Evolutionary conservation across 2,113 vertebrate genomes (phyloP).

Genomic region (Orcinus orca): DNA sequence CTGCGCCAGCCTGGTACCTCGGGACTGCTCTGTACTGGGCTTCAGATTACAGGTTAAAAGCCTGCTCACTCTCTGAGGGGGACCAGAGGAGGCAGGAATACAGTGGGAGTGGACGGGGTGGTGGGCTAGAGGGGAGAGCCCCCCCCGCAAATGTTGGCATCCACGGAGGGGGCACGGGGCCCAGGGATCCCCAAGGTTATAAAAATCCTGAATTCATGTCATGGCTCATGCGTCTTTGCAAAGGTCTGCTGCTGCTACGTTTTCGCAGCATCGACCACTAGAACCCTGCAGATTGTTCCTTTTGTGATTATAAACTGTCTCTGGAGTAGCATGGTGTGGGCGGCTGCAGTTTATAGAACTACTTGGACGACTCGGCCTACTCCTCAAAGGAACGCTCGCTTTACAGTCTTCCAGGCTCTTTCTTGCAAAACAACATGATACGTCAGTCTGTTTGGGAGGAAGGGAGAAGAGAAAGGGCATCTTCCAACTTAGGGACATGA

Average conservation of each 20-base stretch:
- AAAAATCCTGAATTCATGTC: neutral
- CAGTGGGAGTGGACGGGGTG: neutral
- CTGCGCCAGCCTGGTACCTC: neutral
- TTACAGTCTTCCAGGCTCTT: neutral
- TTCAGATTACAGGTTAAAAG: constrained; percentile 47
- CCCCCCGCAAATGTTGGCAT: neutral
- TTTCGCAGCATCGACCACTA: neutral
- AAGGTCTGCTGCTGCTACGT: neutral
- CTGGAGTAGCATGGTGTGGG: constrained; percentile 46
- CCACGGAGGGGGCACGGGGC: neutral
- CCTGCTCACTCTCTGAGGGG: neutral
- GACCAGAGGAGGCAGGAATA: neutral
- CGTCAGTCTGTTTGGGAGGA: neutral
- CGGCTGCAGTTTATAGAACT: constrained; percentile 64
- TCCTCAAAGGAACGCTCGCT: constrained; percentile 41
- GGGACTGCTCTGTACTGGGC: neutral
- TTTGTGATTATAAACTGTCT: constrained; percentile 60
- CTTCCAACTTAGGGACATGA: neutral
- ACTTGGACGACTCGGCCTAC: constrained; percentile 45
- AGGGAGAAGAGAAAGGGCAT: neutral
- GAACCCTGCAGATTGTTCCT: constrained; percentile 47
- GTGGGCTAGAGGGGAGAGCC: neutral
- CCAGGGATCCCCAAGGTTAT: neutral
- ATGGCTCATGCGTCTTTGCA: neutral
- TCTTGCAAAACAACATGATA: constrained; percentile 55